Base-by-base conservation (phyloP, 2,888 invertebrate species). In the Mayetiola destructor region DNA sequence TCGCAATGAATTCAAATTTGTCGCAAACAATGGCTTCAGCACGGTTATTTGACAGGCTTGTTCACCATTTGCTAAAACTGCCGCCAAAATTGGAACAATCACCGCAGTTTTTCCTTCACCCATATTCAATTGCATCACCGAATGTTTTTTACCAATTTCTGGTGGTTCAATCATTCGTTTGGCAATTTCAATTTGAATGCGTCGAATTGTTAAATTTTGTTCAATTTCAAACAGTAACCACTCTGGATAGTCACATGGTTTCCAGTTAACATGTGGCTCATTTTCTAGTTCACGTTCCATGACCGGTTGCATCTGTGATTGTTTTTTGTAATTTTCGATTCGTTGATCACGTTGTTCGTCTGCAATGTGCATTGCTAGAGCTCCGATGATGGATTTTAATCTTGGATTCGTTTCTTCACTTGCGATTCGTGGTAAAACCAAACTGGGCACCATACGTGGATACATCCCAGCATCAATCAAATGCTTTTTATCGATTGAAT, bases 201-300 rank as follows among this genome's bases (percentile, higher is more conserved):
- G 35, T 29, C 55, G 32, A 20, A 55, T 35, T 12, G 55, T 55
- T 55, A 35, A 9, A 55, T 55, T 20, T 12, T 35, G 32, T 20
- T 55, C 53, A 23, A 55, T 55, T 55, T 55, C 36, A 20, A 55
- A 55, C 10, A 55, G 2, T n/a, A 55, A 21, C 55, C 55, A 55
- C n/a, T 55, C 55, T n/a, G 55, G 55, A 55, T 30, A 30, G 1
- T 55, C 37, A 10, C 12, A 10, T 20, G 55, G 55, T 2, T 21
- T 36, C 55, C 55, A 55, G 37, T 55, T 55, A 1, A 1, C 5
- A 37, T 55, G 55, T n/a, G 55, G 37, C 36, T 36, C 8, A 36
- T 55, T 55, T 23, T 52, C 27, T n/a, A 4, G 12, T 16, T 52
- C 48, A 16, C 27, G 23, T 6, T 29, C 1, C 29, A 52, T 29